A percentile compares a stretch with the other conserved stretches of the same genome.
Evolutionary conservation across 2,113 vertebrate genomes (phyloP).

Genomic region (Siniperca knerii): DNA sequence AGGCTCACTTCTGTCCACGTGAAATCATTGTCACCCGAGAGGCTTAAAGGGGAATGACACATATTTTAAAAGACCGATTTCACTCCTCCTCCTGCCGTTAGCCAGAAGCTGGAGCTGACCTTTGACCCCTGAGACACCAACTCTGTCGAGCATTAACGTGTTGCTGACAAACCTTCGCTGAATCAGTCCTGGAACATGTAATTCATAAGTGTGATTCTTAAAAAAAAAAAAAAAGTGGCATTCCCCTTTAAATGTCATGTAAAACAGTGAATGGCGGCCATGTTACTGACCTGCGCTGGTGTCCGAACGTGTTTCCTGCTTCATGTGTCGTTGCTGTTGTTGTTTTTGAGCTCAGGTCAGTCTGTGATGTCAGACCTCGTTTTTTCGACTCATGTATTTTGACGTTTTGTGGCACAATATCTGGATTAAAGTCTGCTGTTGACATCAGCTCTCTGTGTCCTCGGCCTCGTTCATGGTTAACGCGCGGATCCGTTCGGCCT

Average conservation of each 20-base stretch:
- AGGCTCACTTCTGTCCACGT: not conserved
- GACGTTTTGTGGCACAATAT: conserved; percentile 19
- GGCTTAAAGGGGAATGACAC: not conserved
- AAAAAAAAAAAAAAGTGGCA: no score
- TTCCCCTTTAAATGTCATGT: not conserved
- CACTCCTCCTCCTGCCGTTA: not conserved
- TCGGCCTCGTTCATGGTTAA: conserved; percentile 48
- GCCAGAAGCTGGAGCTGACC: not conserved
- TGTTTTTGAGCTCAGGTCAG: conserved; percentile 26
- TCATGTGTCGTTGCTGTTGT: conserved; percentile 3
- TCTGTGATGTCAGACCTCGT: conserved; percentile 1
- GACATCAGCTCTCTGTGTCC: conserved; percentile 12
- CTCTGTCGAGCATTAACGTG: not conserved
- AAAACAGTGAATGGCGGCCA: not conserved
- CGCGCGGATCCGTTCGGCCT: not conserved
- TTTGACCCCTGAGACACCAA: not conserved
- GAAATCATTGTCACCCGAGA: not conserved
- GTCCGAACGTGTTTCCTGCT: conserved; percentile 13
- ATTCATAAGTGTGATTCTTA: not conserved
- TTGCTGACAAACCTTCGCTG: not conserved
- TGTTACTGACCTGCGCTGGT: not conserved
- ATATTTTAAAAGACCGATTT: not conserved
- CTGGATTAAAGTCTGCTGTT: conserved; percentile 53
- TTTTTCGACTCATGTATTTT: conserved; percentile 2
- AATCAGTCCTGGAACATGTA: not conserved